These are phyloP conservation scores for Yoshiicerus persimilis DNA, from an alignment of 1,140 invertebrate genomes.

Conservation along the genomic window DNA sequence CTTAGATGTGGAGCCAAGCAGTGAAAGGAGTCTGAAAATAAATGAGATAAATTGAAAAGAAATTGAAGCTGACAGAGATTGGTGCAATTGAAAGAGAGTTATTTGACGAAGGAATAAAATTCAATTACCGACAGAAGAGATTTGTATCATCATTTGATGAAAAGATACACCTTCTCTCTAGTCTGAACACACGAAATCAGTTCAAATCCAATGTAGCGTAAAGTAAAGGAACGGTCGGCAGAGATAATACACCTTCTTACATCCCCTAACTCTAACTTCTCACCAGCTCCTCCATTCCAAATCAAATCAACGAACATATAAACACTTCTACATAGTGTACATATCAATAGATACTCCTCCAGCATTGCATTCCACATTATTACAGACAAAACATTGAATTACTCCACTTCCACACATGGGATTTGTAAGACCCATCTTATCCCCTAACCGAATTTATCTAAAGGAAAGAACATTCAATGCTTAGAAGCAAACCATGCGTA, in stretches of 20 bases:
- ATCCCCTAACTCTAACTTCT: background rate
- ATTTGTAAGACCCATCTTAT: background rate
- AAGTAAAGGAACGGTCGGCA: background rate
- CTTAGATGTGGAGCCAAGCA: background rate
- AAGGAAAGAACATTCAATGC: background rate
- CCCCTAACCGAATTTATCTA: background rate
- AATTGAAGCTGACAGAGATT: background rate
- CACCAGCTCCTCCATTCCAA: background rate
- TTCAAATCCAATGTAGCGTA: background rate
- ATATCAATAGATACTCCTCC: too few species aligned
- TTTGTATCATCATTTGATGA: slow-evolving; percentile 11
- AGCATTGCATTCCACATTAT: background rate
- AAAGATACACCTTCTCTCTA: background rate
- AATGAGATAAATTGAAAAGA: background rate
- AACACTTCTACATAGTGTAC: background rate
- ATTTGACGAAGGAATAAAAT: background rate
- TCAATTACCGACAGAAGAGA: background rate
- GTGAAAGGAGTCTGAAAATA: background rate
- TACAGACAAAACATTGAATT: background rate
- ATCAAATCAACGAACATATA: background rate
- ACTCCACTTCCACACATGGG: background rate
- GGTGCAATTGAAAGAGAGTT: background rate
- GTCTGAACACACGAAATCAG: background rate
- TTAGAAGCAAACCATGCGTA: background rate
- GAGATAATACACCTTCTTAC: too few species aligned